Evolutionary conservation across 2,797 vertebrate genomes (phyloP).

Genomic region (Falco novaeseelandiae): DNA sequence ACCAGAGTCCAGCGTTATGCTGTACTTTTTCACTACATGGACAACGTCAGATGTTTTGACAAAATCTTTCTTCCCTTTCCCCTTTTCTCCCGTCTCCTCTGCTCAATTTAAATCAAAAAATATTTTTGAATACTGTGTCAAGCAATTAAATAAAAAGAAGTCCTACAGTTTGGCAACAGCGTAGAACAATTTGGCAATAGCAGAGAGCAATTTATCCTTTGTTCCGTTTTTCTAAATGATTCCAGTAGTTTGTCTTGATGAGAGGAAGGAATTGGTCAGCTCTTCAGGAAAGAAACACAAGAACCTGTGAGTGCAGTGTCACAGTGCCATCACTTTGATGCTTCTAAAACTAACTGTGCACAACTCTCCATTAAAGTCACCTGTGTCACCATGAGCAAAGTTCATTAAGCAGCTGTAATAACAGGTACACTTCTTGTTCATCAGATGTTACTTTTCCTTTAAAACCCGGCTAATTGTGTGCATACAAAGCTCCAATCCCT

Average conservation of each 20-base stretch:
- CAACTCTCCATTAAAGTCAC: not conserved
- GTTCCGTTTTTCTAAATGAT: not conserved
- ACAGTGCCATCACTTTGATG: not conserved
- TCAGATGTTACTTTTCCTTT: not conserved
- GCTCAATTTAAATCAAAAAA: not conserved
- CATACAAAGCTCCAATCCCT: not conserved
- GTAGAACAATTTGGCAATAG: not conserved
- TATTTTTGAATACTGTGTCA: not conserved
- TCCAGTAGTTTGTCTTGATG: not conserved
- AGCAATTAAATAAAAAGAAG: not conserved
- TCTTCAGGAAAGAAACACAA: not conserved
- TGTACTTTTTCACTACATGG: not conserved
- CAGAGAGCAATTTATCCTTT: not conserved
- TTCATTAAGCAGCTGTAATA: not conserved
- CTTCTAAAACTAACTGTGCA: not conserved
- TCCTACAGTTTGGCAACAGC: not conserved
- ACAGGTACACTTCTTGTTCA: not conserved
- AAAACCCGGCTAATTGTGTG: not conserved
- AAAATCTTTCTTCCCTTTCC: not conserved
- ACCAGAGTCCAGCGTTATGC: not conserved
- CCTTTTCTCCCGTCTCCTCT: not conserved
- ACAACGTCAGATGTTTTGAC: not conserved
- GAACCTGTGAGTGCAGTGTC: not conserved
- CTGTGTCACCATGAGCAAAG: not conserved
- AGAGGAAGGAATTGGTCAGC: not conserved